Percentiles rank a stretch among this genome's conserved stretches.
Evolutionary conservation across 2,888 invertebrate species (phyloP).

Genomic region (Sicus ferrugineus): DNA sequence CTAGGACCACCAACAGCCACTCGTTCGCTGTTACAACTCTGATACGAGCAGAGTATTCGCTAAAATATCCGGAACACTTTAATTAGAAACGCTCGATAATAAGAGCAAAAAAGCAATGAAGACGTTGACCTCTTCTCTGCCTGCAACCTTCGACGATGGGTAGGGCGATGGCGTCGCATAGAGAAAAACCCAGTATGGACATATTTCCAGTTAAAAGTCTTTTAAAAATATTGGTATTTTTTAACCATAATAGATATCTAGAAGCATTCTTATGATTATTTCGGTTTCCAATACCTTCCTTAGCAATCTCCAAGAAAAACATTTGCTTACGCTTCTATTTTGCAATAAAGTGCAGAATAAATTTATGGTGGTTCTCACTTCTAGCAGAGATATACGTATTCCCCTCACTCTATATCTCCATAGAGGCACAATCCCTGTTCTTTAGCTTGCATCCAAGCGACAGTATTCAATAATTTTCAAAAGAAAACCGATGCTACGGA

Average conservation of each 20-base stretch:
- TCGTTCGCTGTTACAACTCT: background rate
- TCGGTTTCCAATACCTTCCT: no score
- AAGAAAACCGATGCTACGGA: conserved; percentile 31
- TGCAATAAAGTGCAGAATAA: background rate
- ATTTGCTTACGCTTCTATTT: background rate
- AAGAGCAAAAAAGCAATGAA: conserved; percentile 2
- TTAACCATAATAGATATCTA: no score
- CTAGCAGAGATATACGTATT: background rate
- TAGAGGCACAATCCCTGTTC: no score
- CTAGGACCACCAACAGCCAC: conserved; percentile 13
- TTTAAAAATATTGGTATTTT: no score
- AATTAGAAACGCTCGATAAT: conserved; percentile 38
- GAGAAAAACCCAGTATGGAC: no score
- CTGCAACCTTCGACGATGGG: no score
- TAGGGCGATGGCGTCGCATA: no score
- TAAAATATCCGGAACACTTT: conserved; percentile 41
- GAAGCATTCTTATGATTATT: no score
- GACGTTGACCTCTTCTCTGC: no score
- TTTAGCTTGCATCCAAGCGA: conserved; percentile 40
- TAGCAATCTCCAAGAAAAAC: no score
- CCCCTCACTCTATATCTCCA: no score
- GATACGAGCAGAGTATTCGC: background rate
- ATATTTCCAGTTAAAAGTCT: no score
- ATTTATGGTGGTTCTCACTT: background rate
- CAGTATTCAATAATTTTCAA: conserved; percentile 39